These are phyloP conservation scores for Idaea aversata DNA, from an alignment of 2,888 invertebrate species.

Conservation along the genomic window DNA sequence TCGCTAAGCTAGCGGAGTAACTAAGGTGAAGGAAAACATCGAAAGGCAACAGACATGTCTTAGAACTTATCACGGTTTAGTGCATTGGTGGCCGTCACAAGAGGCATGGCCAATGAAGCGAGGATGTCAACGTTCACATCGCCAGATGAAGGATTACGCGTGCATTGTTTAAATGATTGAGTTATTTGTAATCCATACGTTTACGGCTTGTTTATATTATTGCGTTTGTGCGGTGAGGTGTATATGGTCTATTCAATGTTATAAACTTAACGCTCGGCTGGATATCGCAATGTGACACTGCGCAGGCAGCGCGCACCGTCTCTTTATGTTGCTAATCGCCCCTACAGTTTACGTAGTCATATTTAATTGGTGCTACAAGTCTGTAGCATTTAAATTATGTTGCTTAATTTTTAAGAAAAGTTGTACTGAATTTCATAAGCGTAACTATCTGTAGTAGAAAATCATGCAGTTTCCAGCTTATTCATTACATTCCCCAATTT, in stretches of 20 bases:
- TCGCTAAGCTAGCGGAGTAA: too few species aligned
- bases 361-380: background rate
- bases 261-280: slow-evolving; percentile 9
- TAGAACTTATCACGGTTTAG: background rate
- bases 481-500: too few species aligned
- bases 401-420: too few species aligned
- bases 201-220: slow-evolving; percentile 9
- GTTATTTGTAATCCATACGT: slow-evolving; percentile 12
- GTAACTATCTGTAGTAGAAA: too few species aligned
- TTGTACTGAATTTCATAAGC: too few species aligned
- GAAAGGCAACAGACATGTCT: too few species aligned
- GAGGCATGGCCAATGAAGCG: background rate
- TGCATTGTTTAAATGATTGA: slow-evolving; percentile 10
- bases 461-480: too few species aligned
- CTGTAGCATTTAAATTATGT: too few species aligned
- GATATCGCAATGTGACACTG: background rate
- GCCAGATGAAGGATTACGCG: background rate
- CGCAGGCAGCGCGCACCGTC: background rate
- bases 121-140: background rate
- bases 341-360: background rate
- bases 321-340: background rate
- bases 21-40: too few species aligned
- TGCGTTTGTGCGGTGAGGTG: slow-evolving; percentile 10
- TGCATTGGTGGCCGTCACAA: background rate
- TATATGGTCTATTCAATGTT: slow-evolving; percentile 7